A percentile compares a stretch with the other conserved stretches of the same genome.
Conservation (phyloP, 2,797 vertebrate genomes). For the Karalla daura region DNA sequence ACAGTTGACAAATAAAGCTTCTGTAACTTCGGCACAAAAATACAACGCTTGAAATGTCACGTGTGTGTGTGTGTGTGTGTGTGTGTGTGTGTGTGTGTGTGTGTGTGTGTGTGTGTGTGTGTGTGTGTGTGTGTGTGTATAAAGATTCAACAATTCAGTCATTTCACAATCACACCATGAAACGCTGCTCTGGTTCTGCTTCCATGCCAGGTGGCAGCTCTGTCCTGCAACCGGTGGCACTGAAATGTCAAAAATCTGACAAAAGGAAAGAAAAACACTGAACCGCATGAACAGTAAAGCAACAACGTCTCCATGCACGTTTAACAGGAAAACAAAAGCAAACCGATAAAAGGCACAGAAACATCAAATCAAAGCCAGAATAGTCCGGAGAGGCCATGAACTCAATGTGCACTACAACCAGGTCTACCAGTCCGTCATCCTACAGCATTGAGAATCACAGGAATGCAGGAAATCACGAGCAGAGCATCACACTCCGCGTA, state of each 20-base stretch:
- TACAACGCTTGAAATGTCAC: conserved; percentile 27
- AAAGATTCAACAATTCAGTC: no score
- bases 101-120: no score
- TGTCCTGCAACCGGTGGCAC: conserved; percentile 7
- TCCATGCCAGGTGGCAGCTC: conserved; percentile 4
- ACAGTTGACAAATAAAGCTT: conserved; percentile 59
- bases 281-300: conserved; percentile 5
- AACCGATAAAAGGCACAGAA: conserved; percentile 16
- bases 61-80: no score
- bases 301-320: conserved; percentile 41
- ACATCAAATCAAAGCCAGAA: conserved; percentile 26
- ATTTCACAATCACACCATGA: no score
- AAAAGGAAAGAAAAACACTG: no score
- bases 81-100: no score
- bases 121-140: no score
- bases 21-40: conserved; percentile 56
- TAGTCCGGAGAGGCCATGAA: conserved; percentile 27
- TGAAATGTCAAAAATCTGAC: conserved; percentile 24
- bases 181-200: not conserved
- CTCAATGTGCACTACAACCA: conserved; percentile 33
- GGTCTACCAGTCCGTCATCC: conserved; percentile 19
- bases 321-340: conserved; percentile 29
- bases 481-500: conserved; percentile 33
- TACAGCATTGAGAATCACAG: conserved; percentile 49
- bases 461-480: conserved; percentile 62